Percentiles rank a stretch among this genome's conserved stretches.
phyloP scores from a whole-genome alignment of 2,797 vertebrate genomes.

The Danio jaintianensis region DNA sequence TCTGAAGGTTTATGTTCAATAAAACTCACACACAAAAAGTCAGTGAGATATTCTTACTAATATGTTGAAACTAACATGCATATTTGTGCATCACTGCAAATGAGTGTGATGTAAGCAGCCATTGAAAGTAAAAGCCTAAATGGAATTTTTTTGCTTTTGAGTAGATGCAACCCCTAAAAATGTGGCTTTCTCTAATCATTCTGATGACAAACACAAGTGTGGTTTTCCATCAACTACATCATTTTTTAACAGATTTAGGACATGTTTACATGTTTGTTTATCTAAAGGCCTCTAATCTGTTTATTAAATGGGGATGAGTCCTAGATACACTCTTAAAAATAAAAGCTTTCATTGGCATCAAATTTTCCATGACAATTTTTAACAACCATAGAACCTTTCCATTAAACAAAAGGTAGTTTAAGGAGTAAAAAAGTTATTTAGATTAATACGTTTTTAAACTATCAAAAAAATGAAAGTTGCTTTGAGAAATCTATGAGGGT shows the following conservation, averaged over 20 bases:
- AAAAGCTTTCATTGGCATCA: no score
- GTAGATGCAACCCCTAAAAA: background rate
- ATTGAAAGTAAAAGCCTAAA: background rate
- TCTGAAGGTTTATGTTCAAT: background rate
- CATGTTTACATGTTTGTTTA: constrained; percentile 1
- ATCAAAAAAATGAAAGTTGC: no score
- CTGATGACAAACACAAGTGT: background rate
- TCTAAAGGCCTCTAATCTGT: background rate
- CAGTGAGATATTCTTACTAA: background rate
- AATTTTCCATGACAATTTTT: no score
- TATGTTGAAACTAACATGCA: background rate
- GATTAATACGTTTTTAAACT: no score
- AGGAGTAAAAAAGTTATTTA: no score
- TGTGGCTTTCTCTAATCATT: background rate
- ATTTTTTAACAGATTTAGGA: background rate
- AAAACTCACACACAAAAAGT: background rate
- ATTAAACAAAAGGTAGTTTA: no score
- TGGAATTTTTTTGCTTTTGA: background rate
- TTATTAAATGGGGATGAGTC: background rate
- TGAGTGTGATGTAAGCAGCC: background rate
- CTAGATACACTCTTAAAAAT: background rate
- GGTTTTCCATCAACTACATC: background rate
- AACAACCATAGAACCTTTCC: no score
- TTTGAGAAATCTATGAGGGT: no score
- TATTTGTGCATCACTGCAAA: background rate